Evolutionary conservation across 1,140 invertebrate genomes (phyloP).

Genomic region (Leptopilina boulardi): DNA sequence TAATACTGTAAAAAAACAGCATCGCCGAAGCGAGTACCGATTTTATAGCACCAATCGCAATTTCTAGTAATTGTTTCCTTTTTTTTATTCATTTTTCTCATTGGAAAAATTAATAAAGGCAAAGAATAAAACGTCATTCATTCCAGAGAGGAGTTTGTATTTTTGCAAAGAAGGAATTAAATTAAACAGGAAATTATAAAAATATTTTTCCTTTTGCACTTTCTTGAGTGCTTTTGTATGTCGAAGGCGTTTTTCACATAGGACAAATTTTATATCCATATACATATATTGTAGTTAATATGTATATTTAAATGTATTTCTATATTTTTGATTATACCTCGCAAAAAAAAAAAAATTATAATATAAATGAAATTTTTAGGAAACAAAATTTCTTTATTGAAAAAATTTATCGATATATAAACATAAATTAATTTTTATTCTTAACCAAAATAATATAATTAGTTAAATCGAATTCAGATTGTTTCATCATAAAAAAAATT

Average conservation of each 20-base stretch:
- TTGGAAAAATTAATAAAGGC: not conserved
- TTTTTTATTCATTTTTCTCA: not conserved
- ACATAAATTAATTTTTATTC: no score
- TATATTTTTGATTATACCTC: no score
- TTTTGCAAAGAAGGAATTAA: not conserved
- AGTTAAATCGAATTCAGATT: no score
- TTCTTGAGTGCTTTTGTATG: conserved; percentile 7
- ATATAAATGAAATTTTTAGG: no score
- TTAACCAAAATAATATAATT: no score
- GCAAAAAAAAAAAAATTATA: no score
- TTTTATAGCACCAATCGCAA: not conserved
- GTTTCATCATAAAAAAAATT: no score
- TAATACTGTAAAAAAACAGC: conserved; percentile 23
- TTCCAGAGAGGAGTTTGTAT: not conserved
- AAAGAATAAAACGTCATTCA: not conserved
- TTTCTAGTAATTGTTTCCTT: not conserved
- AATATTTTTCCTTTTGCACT: not conserved
- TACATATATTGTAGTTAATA: not conserved
- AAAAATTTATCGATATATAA: no score
- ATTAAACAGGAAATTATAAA: conserved; percentile 1
- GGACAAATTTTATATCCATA: not conserved
- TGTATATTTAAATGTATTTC: not conserved
- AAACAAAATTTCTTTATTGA: no score
- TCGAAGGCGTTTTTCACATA: not conserved
- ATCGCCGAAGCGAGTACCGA: conserved; percentile 21